Conservation (phyloP, 2,113 vertebrate species). For the Sialia sialis region DNA sequence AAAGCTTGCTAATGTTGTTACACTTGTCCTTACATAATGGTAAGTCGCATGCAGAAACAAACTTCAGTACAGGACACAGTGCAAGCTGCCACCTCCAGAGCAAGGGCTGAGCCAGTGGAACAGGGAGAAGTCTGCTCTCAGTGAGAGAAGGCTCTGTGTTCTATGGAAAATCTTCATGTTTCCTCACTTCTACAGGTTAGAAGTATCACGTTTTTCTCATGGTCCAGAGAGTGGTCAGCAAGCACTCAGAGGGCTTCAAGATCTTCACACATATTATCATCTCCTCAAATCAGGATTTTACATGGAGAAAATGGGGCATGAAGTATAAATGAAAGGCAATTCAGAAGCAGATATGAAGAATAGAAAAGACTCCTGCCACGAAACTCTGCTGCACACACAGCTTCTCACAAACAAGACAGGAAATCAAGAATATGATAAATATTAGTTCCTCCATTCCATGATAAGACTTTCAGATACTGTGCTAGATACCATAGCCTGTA, state of each 20-base stretch:
- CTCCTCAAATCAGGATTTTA: background rate
- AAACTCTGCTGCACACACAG: background rate
- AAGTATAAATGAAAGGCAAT: accelerated
- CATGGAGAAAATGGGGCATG: background rate
- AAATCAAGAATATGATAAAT: background rate
- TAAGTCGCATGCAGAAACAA: background rate
- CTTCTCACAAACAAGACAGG: background rate
- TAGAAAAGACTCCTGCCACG: background rate
- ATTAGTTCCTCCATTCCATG: background rate
- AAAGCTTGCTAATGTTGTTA: background rate
- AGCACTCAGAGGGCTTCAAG: background rate
- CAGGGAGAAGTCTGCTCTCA: background rate
- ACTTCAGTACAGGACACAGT: background rate
- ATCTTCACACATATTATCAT: background rate
- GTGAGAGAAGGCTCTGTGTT: background rate
- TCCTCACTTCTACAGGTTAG: background rate
- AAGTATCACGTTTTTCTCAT: background rate
- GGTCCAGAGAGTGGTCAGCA: background rate
- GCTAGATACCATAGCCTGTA: background rate
- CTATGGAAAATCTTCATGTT: background rate
- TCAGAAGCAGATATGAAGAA: background rate
- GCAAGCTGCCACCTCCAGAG: background rate
- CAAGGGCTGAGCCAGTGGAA: background rate
- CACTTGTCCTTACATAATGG: background rate
- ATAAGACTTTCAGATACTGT: background rate